Evolutionary conservation across 2,797 vertebrate species (phyloP).

Genomic region (Otolemur crassicaudatus): DNA sequence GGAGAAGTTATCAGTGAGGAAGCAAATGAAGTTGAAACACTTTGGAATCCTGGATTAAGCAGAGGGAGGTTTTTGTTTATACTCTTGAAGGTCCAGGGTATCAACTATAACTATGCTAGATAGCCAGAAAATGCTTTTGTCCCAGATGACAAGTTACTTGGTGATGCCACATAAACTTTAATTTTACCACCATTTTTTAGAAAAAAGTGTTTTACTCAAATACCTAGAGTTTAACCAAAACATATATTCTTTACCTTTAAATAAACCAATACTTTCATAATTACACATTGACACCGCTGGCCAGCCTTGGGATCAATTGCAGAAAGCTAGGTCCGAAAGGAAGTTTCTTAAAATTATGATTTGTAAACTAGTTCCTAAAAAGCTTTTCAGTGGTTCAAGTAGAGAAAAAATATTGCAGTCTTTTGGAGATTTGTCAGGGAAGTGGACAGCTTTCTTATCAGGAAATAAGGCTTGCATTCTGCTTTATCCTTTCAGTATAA

Average conservation of each 20-base stretch:
- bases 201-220: slow-evolving; percentile 18
- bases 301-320: background rate
- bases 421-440: background rate
- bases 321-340: background rate
- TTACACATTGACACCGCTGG: background rate
- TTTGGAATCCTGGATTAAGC: background rate
- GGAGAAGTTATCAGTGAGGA: background rate
- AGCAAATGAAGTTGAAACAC: background rate
- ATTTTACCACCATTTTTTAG: background rate
- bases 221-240: background rate
- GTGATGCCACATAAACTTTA: background rate
- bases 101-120: background rate
- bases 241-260: background rate
- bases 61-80: background rate
- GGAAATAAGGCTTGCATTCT: background rate
- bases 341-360: background rate
- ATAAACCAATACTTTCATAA: background rate
- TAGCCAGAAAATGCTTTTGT: background rate
- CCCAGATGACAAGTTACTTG: background rate
- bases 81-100: background rate
- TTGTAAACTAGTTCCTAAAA: background rate
- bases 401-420: background rate
- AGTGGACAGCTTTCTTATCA: background rate
- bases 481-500: background rate
- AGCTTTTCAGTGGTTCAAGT: background rate